Evolutionary conservation across 2,888 invertebrate genomes (phyloP).

Genomic region (Polymixis lichenea): DNA sequence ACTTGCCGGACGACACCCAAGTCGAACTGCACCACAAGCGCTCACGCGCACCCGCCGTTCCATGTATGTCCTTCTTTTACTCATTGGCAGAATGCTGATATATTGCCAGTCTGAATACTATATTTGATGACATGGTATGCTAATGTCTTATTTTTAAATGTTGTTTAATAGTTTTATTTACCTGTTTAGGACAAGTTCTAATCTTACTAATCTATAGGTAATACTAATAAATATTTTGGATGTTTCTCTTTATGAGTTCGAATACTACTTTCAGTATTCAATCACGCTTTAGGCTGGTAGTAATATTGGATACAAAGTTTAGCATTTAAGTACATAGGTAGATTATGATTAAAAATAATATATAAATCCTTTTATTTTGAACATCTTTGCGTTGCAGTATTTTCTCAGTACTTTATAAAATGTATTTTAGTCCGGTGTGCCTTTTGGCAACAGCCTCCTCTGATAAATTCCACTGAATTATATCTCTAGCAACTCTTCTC

Average conservation of each 20-base stretch:
- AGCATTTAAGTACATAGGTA: too few species aligned
- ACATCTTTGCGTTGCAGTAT: too few species aligned
- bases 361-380: too few species aligned
- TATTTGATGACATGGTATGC: background rate
- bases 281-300: background rate
- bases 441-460: too few species aligned
- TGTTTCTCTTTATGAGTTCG: background rate
- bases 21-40: conserved; percentile 77
- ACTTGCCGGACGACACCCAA: conserved; percentile 72
- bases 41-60: conserved; percentile 79
- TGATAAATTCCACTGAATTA: too few species aligned
- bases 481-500: too few species aligned
- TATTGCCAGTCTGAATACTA: background rate
- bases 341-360: background rate
- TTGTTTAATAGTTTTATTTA: background rate
- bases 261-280: background rate
- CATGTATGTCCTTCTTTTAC: conserved; percentile 71
- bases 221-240: background rate
- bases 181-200: background rate
- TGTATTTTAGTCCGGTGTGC: too few species aligned
- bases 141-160: background rate
- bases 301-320: background rate
- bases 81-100: background rate
- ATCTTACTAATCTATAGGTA: background rate
- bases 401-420: too few species aligned